phyloP scores from a whole-genome alignment of 2,113 vertebrate genomes.

The Otolemur garnettii region DNA sequence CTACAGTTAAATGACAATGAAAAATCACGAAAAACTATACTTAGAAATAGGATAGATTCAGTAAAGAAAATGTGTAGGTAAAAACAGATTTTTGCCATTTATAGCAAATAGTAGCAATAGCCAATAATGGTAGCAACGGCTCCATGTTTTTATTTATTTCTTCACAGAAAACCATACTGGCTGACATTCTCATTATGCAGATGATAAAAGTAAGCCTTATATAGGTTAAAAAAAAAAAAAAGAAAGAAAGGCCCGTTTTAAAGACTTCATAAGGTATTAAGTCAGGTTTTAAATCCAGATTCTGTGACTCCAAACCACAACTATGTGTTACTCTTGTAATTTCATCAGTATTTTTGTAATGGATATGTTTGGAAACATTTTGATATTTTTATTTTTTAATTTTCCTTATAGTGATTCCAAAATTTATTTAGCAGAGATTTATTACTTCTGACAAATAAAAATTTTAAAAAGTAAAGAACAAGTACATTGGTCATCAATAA shows the following conservation, averaged over 20 bases:
- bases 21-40: not conserved
- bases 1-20: not conserved
- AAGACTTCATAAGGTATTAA: not conserved
- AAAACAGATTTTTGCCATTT: not conserved
- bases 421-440: not conserved
- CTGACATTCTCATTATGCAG: not conserved
- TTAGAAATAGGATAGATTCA: not conserved
- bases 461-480: not conserved
- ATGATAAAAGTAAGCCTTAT: not conserved
- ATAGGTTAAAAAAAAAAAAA: too few species aligned
- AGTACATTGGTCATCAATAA: not conserved
- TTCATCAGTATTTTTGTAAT: conserved; percentile 8
- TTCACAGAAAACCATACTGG: not conserved
- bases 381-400: not conserved
- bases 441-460: not conserved
- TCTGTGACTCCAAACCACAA: not conserved
- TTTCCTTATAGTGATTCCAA: not conserved
- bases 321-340: not conserved
- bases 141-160: not conserved
- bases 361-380: not conserved
- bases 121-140: not conserved
- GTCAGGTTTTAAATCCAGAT: not conserved
- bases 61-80: not conserved
- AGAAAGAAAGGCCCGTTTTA: not conserved
- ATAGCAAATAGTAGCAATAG: not conserved